Evolutionary conservation across 2,797 vertebrate species (phyloP).

Genomic region (Linurgus olivaceus): DNA sequence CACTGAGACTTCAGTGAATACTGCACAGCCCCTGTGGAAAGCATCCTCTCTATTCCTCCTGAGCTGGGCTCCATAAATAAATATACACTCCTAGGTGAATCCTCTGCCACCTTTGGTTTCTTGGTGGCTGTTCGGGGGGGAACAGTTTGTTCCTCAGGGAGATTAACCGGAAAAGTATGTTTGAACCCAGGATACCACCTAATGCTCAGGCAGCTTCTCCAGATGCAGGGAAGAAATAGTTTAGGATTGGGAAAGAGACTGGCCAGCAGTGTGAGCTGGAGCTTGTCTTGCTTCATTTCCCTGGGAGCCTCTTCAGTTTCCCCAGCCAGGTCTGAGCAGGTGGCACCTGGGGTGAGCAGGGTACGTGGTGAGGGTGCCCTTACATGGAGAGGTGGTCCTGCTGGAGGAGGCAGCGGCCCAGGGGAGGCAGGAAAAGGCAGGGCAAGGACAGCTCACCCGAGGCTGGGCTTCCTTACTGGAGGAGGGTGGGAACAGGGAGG

Average conservation of each 20-base stretch:
- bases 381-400: not conserved
- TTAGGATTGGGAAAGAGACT: not conserved
- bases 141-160: not conserved
- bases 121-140: not conserved
- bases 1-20: not conserved
- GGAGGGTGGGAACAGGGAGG: not conserved
- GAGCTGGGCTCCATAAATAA: not conserved
- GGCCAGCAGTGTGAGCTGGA: not conserved
- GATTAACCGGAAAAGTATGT: not conserved
- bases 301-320: not conserved
- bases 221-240: not conserved
- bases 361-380: not conserved
- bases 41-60: not conserved
- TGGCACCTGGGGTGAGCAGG: not conserved
- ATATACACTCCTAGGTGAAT: not conserved
- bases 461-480: not conserved
- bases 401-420: not conserved
- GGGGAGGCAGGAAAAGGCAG: not conserved
- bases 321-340: accelerated
- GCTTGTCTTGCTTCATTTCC: not conserved
- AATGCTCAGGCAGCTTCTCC: not conserved
- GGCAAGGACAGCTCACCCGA: not conserved
- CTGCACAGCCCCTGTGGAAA: not conserved
- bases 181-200: not conserved
- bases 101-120: not conserved